Evolutionary conservation across 2,797 vertebrate species (phyloP).

Genomic region (Hydrocynus forskahlii): DNA sequence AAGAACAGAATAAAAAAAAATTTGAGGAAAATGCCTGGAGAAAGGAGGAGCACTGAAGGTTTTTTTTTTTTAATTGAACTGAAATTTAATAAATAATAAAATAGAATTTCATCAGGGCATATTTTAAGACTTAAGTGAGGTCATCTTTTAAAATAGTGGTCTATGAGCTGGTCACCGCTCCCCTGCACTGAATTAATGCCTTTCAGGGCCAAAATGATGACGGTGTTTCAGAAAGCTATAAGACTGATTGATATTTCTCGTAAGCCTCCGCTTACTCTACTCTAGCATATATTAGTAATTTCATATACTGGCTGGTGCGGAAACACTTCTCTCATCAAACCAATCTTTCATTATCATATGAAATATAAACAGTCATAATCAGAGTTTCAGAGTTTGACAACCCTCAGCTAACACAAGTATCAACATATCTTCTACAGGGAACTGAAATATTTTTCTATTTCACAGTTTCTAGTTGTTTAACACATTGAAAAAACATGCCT

Average conservation of each 20-base stretch:
- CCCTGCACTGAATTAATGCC: not conserved
- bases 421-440: too few species aligned
- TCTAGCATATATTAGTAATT: not conserved
- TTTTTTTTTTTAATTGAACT: too few species aligned
- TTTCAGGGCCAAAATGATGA: not conserved
- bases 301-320: not conserved
- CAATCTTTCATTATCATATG: not conserved
- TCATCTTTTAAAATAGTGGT: not conserved
- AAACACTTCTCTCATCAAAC: not conserved
- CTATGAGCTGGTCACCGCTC: slow-evolving; percentile 6
- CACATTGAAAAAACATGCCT: too few species aligned
- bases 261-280: not conserved
- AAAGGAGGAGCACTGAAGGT: not conserved
- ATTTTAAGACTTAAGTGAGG: not conserved
- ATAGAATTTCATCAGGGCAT: not conserved
- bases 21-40: not conserved
- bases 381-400: too few species aligned
- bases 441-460: too few species aligned
- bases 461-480: too few species aligned
- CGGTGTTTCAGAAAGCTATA: not conserved
- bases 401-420: too few species aligned
- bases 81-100: not conserved
- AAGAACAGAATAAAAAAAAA: too few species aligned
- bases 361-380: not conserved
- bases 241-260: not conserved